Evolutionary conservation across 2,797 vertebrate genomes (phyloP), one percentile per base, ranked within the genome.

Genomic region (Lindbergichthys nudifrons): DNA sequence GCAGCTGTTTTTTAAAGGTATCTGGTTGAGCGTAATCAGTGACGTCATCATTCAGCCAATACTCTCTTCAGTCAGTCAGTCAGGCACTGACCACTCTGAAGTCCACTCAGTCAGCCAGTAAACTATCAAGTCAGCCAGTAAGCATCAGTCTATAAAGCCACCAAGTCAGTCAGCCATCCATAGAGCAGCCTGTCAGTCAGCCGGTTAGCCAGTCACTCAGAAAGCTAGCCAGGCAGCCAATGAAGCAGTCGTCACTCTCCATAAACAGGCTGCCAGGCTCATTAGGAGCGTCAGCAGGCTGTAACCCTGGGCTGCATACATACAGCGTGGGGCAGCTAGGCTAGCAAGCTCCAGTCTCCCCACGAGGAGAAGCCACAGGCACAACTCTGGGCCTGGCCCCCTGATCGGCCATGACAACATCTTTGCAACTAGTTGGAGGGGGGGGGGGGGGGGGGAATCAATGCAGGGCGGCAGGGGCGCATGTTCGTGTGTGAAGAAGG

Each of bases 381-480:
- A 79, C 93, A 94, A 95, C 96, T 96, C 95, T 93, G 95, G 96
- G 96, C 96, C 86, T 70, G 76, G 80, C 95, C 96, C 91, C 94
- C 96, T 97, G 97, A 98, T 97, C 96, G 92, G 92, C 97, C 96
- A 95, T 97, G 97, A 98, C 97, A 97, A 97, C 96, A 95, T 97
- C 96, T 97, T 96, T 96, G 96, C 96, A 97, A 97, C 96, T 97
- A 96, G 95, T 93, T 81, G 80, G 83, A 87, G 85, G 80, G 77
- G 80, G 70, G 61, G 18, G n/a, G 18, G n/a, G 18, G 18, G 51
- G 30, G 63, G 64, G 30, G 85, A 87, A 93, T 92, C 91, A 92
- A 93, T 93, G 89, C 86, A 80, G 73, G 78, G 73, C 23, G 62
- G 85, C 64, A 82, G 86, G 86, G 79, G 82, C 63, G 87, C 67